Conservation (phyloP, 2,888 invertebrate genomes). For the Rhagophthalmus giganteus region DNA sequence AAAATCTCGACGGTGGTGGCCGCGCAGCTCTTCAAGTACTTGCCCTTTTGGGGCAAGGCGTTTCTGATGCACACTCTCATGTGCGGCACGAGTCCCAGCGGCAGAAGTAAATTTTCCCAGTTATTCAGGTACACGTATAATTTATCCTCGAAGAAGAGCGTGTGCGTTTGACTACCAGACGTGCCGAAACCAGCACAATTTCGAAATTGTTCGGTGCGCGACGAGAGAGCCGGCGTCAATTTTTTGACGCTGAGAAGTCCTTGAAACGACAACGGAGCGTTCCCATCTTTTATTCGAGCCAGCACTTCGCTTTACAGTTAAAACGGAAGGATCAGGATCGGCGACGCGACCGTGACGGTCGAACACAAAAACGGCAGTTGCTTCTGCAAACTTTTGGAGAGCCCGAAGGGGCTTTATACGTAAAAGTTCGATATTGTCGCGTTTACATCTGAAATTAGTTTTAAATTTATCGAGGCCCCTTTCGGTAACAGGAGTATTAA, state of each 20-base stretch:
- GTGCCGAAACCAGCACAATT: not conserved
- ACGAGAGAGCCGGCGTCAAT: conserved; percentile 27
- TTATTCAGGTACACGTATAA: conserved; percentile 34
- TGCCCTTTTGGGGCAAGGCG: conserved; percentile 33
- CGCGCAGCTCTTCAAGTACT: conserved; percentile 33
- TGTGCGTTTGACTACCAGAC: conserved; percentile 13
- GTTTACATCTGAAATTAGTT: conserved; percentile 6
- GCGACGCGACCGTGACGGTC: too few relatives aligned
- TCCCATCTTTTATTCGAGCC: conserved; percentile 9
- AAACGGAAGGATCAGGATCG: too few relatives aligned
- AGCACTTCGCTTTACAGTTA: too few relatives aligned
- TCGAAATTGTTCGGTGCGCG: conserved; percentile 8
- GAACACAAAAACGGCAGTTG: conserved; percentile 16
- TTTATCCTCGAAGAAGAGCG: conserved; percentile 15
- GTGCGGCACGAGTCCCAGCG: conserved; percentile 34
- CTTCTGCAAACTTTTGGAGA: conserved; percentile 10
- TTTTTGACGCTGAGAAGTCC: conserved; percentile 28
- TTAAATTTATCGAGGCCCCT: too few relatives aligned
- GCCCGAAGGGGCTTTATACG: conserved; percentile 1
- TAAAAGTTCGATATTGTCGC: conserved; percentile 7
- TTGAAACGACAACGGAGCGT: conserved; percentile 26
- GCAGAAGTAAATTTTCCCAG: conserved; percentile 35
- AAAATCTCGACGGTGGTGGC: conserved; percentile 37
- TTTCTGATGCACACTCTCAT: conserved; percentile 34
- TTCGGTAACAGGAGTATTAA: too few relatives aligned